These are phyloP conservation scores for Cyanoderma ruficeps DNA, from an alignment of 2,113 vertebrate genomes.

Conservation along the genomic window DNA sequence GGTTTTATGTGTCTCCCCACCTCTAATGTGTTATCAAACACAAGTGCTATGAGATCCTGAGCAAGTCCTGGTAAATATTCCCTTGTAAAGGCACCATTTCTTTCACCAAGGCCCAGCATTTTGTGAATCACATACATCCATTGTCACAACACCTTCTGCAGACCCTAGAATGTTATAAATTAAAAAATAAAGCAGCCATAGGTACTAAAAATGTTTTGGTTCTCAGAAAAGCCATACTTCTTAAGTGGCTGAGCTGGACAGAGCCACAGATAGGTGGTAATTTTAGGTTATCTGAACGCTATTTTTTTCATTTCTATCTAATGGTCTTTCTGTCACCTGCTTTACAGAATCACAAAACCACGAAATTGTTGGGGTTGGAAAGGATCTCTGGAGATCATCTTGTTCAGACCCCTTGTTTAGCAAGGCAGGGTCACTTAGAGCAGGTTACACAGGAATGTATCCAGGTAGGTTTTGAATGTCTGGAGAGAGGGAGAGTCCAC, in stretches of 20 bases:
- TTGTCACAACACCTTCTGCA: conserved; percentile 19
- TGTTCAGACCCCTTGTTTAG: background rate
- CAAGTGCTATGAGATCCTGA: background rate
- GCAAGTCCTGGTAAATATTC: background rate
- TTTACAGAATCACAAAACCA: background rate
- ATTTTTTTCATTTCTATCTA: background rate
- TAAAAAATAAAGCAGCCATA: background rate
- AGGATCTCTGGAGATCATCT: background rate
- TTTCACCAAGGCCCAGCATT: background rate
- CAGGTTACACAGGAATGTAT: background rate
- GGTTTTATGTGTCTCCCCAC: conserved; percentile 12
- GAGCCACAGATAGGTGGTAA: background rate
- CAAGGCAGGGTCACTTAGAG: background rate
- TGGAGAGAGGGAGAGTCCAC: background rate
- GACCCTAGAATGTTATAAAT: background rate
- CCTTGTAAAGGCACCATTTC: background rate
- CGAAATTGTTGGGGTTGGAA: background rate
- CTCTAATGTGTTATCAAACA: background rate
- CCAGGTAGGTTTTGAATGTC: background rate
- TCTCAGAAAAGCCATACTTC: background rate
- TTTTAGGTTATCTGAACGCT: background rate
- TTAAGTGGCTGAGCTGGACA: background rate
- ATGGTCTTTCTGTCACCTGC: background rate
- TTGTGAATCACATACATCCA: background rate
- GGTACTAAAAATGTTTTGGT: background rate